Conservation (phyloP, 2,113 vertebrate genomes). For the Bubo bubo region DNA sequence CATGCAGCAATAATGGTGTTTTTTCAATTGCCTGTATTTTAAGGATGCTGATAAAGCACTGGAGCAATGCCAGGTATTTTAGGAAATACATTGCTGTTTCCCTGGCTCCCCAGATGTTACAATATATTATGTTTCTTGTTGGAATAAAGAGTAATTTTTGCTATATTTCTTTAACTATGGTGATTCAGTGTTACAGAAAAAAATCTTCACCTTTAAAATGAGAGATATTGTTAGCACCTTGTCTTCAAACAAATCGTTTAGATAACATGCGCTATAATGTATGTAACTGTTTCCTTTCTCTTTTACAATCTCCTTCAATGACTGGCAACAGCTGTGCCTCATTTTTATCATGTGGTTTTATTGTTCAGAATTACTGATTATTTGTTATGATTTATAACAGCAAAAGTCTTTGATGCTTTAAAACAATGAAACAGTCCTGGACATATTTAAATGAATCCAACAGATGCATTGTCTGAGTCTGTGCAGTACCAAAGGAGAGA, state of each 20-base stretch:
- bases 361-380: conserved; percentile 7
- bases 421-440: conserved; percentile 26
- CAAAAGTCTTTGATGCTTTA: conserved; percentile 44
- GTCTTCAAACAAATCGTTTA: conserved; percentile 23
- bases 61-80: neutral
- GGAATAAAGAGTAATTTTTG: neutral
- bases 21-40: neutral
- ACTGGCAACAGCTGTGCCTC: neutral
- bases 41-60: conserved; percentile 25
- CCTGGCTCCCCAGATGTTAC: neutral
- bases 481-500: conserved; percentile 12
- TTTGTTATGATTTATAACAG: conserved; percentile 47
- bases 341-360: neutral
- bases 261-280: neutral
- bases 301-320: neutral
- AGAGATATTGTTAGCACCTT: neutral
- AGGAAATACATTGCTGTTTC: neutral
- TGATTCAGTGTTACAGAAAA: neutral
- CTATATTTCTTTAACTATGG: neutral
- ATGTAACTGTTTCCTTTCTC: neutral
- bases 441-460: conserved; percentile 39
- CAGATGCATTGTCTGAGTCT: conserved; percentile 1
- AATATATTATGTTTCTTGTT: neutral
- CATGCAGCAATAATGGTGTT: neutral
- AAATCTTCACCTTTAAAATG: neutral